These are phyloP conservation scores for Apodemia mormo DNA, from an alignment of 2,888 invertebrate species.

Conservation along the genomic window DNA sequence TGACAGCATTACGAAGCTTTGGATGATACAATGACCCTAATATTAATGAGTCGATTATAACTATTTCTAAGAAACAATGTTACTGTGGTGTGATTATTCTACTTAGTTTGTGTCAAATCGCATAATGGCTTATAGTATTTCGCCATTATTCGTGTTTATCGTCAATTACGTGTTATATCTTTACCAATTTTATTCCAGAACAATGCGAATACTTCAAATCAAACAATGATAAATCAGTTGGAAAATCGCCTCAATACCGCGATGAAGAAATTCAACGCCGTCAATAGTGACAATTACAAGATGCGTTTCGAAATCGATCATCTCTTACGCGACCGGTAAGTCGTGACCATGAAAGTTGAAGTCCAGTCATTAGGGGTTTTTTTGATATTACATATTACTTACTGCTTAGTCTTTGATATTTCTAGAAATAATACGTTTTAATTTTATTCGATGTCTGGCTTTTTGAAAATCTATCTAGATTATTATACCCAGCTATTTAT, in stretches of 20 bases:
- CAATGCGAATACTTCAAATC: constrained; percentile 55
- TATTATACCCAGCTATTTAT: too few species aligned
- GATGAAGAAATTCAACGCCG: constrained; percentile 88
- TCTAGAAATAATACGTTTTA: too few species aligned
- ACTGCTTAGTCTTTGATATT: too few species aligned
- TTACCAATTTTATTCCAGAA: constrained; percentile 44
- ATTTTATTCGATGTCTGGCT: too few species aligned
- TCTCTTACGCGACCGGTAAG: constrained; percentile 88
- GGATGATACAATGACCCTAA: too few species aligned
- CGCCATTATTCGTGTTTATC: background rate
- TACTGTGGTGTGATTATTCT: too few species aligned
- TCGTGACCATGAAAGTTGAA: constrained; percentile 15
- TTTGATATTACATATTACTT: background rate
- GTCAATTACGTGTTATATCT: background rate
- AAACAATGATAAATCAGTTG: constrained; percentile 81
- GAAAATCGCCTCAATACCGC: constrained; percentile 89
- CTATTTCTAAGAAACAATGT: too few species aligned
- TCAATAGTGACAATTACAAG: constrained; percentile 87
- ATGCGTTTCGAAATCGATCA: constrained; percentile 91
- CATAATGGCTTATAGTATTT: background rate
- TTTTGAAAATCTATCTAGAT: too few species aligned
- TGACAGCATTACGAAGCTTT: too few species aligned
- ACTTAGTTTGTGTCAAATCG: too few species aligned
- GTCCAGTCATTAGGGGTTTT: background rate
- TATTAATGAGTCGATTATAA: too few species aligned